A percentile compares a stretch with the other conserved stretches of the same genome.
phyloP scores from a whole-genome alignment of 1,140 invertebrate genomes.

The Rhyzopertha dominica region DNA sequence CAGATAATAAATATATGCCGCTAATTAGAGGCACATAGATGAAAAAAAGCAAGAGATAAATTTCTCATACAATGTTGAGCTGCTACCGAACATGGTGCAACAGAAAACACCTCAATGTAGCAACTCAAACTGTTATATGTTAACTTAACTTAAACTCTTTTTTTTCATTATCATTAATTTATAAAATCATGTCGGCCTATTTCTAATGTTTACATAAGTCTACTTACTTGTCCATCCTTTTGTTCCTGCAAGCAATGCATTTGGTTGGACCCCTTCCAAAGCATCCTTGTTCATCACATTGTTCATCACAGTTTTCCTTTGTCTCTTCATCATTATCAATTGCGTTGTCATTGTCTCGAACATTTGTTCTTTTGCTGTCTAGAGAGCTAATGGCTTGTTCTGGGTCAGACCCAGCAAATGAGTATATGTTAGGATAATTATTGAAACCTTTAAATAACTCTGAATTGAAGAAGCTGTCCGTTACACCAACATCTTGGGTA shows the following conservation, averaged over 20 bases:
- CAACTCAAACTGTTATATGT: neutral
- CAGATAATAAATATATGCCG: too few relatives aligned
- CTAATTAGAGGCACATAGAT: too few relatives aligned
- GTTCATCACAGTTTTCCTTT: slow-evolving; percentile 71
- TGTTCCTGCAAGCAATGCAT: slow-evolving; percentile 74
- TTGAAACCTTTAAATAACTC: slow-evolving; percentile 51
- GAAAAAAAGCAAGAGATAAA: too few relatives aligned
- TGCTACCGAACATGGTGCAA: too few relatives aligned
- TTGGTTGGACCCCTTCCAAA: slow-evolving; percentile 75
- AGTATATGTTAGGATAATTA: slow-evolving; percentile 65
- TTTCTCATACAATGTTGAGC: too few relatives aligned
- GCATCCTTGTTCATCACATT: slow-evolving; percentile 76
- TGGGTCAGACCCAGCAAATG: slow-evolving; percentile 62
- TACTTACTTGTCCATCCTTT: slow-evolving; percentile 71
- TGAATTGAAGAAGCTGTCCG: slow-evolving; percentile 56
- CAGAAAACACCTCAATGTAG: neutral
- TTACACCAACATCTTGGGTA: slow-evolving; percentile 44
- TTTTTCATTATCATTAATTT: neutral
- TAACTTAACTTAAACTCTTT: neutral
- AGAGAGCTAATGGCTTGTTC: slow-evolving; percentile 63
- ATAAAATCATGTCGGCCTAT: neutral
- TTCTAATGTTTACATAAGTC: too few relatives aligned
- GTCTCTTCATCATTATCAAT: slow-evolving; percentile 56
- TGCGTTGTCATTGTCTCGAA: slow-evolving; percentile 38
- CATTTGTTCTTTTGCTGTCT: slow-evolving; percentile 52